These are phyloP conservation scores for Chelonus insularis DNA, from an alignment of 1,140 invertebrate genomes.

Conservation along the genomic window DNA sequence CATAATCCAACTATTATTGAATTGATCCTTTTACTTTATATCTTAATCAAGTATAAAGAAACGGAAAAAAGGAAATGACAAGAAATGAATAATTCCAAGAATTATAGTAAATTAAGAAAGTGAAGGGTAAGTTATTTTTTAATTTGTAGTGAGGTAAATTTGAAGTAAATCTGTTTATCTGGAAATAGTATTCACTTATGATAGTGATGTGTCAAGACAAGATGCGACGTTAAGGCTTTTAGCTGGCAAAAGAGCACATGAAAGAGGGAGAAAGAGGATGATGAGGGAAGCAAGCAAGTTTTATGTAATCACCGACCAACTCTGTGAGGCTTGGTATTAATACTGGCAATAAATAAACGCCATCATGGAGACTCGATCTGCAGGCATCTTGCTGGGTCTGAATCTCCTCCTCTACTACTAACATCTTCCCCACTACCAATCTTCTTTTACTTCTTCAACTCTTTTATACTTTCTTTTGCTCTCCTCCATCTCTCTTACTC, in stretches of 20 bases:
- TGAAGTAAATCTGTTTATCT: too few species aligned
- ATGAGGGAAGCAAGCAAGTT: constrained; percentile 34
- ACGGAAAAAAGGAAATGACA: too few species aligned
- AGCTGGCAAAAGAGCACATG: neutral
- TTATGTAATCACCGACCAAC: constrained; percentile 49
- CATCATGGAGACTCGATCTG: constrained; percentile 35
- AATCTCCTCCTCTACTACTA: constrained; percentile 7
- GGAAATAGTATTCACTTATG: constrained; percentile 15
- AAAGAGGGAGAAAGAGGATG: constrained; percentile 22
- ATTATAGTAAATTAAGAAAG: too few species aligned
- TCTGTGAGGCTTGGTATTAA: constrained; percentile 46
- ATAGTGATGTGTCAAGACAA: neutral
- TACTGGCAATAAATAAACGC: constrained; percentile 50
- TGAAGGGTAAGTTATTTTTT: too few species aligned
- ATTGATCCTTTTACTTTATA: neutral
- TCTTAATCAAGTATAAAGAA: too few species aligned
- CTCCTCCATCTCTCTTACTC: constrained; percentile 17
- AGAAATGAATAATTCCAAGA: too few species aligned
- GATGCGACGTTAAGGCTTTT: too few species aligned
- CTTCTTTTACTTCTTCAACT: neutral
- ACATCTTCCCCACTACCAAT: neutral
- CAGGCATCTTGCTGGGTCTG: constrained; percentile 22
- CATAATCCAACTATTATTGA: neutral
- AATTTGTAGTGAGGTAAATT: too few species aligned
- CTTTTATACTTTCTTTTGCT: constrained; percentile 5